Base-by-base conservation (phyloP, 2,888 invertebrate species). In the Strigamia crassipes region DNA sequence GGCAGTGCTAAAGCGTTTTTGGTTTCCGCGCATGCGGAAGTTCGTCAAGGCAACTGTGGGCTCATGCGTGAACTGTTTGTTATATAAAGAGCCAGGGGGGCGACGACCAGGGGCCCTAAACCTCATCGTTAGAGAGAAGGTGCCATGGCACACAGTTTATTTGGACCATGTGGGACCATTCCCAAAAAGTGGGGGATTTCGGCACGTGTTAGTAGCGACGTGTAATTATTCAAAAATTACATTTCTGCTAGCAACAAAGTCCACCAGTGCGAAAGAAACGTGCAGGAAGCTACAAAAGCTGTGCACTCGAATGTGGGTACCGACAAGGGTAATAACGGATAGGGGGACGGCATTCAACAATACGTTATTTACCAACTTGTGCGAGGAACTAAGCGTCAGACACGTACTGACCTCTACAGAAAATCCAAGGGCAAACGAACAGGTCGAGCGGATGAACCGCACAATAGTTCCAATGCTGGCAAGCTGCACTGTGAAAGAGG, bases 341-440 rank as follows among this genome's bases (percentile, higher is more conserved):
- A 10, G 80, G 18, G 81, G 82, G 34, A 82, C 82, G 8, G 80
- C 79, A 1, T 82, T 82, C 13, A 34, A n/a, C 82, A 81, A 79
- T 12, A 10, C 3, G 0, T n/a, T 9, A 5, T 81, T 81, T 81
- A 5, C n/a, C 3, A 31, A n/a, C 12, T n/a, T n/a, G n/a, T n/a
- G n/a, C n/a, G n/a, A n/a, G n/a, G n/a, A n/a, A n/a, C n/a, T n/a
- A n/a, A n/a, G n/a, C n/a, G n/a, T n/a, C n/a, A n/a, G n/a, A n/a
- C n/a, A n/a, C n/a, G n/a, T n/a, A n/a, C n/a, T n/a, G n/a, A n/a
- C n/a, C n/a, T n/a, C n/a, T n/a, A n/a, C n/a, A n/a, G n/a, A n/a
- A n/a, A n/a, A n/a, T n/a, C n/a, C n/a, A n/a, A n/a, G n/a, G n/a
- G n/a, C n/a, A n/a, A n/a, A n/a, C n/a, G n/a, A n/a, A n/a, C n/a